Evolutionary conservation across 2,113 vertebrate species (phyloP).

Genomic region (Gallinago jamesoni): DNA sequence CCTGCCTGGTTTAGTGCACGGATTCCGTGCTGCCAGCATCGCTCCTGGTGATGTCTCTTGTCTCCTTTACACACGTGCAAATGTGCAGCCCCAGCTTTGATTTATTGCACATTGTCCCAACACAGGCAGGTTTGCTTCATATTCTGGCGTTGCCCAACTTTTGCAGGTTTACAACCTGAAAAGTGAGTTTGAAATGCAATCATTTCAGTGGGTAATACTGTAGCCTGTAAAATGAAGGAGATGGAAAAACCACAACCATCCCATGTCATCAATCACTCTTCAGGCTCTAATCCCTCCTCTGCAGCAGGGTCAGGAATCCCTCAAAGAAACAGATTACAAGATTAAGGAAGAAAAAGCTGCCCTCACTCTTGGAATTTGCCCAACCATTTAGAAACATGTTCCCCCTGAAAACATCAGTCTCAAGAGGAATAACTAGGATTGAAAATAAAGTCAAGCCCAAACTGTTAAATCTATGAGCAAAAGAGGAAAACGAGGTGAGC

Average conservation of each 20-base stretch:
- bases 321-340: neutral
- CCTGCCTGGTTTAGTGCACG: neutral
- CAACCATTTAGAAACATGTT: neutral
- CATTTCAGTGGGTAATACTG: neutral
- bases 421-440: neutral
- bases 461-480: neutral
- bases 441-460: neutral
- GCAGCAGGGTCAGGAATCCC: neutral
- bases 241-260: neutral
- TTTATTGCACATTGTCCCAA: too few relatives aligned
- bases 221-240: neutral
- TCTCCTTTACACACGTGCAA: neutral
- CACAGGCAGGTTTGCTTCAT: neutral
- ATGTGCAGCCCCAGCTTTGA: neutral
- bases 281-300: neutral
- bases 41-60: neutral
- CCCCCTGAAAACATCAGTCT: neutral
- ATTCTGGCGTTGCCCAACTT: neutral
- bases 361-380: neutral
- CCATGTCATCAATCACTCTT: neutral
- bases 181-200: neutral
- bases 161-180: neutral
- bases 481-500: fast-evolving
- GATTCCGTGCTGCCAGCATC: neutral
- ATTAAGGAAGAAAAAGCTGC: neutral